Evolutionary conservation across 30 jellyfish, hydroid and myxozoan species (phyloP), one percentile per base, ranked within the genome.

Genomic region (Pseudorhiza aurosa): DNA sequence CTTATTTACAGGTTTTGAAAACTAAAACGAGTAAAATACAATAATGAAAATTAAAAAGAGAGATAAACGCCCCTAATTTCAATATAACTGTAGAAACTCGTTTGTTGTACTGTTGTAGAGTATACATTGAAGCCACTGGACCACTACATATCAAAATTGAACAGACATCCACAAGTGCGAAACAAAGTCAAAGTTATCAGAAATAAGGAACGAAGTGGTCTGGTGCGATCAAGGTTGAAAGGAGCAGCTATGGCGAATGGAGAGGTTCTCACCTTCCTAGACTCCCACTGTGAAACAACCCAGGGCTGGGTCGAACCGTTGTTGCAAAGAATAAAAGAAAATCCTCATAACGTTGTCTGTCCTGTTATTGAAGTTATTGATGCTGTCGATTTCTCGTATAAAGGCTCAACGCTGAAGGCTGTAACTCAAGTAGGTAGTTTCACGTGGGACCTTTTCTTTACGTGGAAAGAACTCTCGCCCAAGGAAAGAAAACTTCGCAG

Each of bases 221-320:
- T 91, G 39, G 96, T 91, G 17, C 87, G 98, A 26, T 91, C 98
- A 4, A 94, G 98, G 2, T 62, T 91, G 26, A 81, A 78, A n/a
- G 98, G 98, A 19, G 98, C 96, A 1, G 74, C 75, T 14, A 15
- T 46, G 70, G 74, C 98, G 21, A 32, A 46, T 6, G 98, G 98
- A 22, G 91, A 68, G 11, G 98, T 85, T 14, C 77, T 91, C 3
- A 91, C 95, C 0, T 91, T 91, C 76, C 71, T 91, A 11, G 98
- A 91, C 85, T 91, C 98, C 18, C 98, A 91, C 55, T 91, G 98
- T 58, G 98, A 91, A 58, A 91, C 86, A 2, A 91, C 96, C 8
- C 65, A 45, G 8, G 98, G 98, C 33, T 91, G 98, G 98, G 56
- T 77, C 4, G 96, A 91, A 60, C 98, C 98, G 22, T 65, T 91